Percentiles rank a stretch among this genome's conserved stretches.
Conservation (phyloP, 2,113 vertebrate species). For the Probosciger aterrimus region DNA sequence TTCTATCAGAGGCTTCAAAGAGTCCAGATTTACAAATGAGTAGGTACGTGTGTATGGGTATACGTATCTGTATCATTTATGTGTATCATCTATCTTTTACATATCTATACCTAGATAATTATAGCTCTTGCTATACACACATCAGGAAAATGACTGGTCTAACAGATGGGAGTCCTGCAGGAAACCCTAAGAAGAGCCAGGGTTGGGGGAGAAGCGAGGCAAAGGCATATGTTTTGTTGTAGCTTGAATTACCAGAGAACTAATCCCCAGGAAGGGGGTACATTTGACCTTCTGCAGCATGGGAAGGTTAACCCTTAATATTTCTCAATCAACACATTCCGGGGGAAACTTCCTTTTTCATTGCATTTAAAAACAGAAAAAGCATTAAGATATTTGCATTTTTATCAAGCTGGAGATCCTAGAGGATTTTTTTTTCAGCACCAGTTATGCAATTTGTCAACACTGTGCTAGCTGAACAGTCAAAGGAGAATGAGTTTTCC, state of each 20-base stretch:
- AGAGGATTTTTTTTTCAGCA: neutral
- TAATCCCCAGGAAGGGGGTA: slow-evolving; percentile 45
- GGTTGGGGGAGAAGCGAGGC: slow-evolving; percentile 17
- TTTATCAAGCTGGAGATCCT: neutral
- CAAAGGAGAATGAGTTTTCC: neutral
- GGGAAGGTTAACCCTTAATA: slow-evolving; percentile 52
- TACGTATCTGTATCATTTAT: neutral
- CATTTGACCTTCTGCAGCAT: slow-evolving; percentile 50
- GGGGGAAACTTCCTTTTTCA: neutral
- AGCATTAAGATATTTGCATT: neutral
- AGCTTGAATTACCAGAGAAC: slow-evolving; percentile 44
- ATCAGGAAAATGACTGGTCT: slow-evolving; percentile 44
- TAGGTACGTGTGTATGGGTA: neutral
- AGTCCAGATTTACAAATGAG: neutral
- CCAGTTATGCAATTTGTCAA: neutral
- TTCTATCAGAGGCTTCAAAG: slow-evolving; percentile 24
- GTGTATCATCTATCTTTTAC: neutral
- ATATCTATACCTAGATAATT: slow-evolving; percentile 54
- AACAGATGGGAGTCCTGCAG: slow-evolving; percentile 65
- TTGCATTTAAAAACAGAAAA: neutral
- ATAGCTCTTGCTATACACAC: slow-evolving; percentile 20
- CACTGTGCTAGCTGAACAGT: neutral
- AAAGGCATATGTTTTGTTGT: slow-evolving; percentile 63
- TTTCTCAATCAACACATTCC: slow-evolving; percentile 13
- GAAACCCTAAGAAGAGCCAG: slow-evolving; percentile 56